phyloP scores from a whole-genome alignment of 2,888 invertebrate genomes.

The Acholoe squamosa region DNA sequence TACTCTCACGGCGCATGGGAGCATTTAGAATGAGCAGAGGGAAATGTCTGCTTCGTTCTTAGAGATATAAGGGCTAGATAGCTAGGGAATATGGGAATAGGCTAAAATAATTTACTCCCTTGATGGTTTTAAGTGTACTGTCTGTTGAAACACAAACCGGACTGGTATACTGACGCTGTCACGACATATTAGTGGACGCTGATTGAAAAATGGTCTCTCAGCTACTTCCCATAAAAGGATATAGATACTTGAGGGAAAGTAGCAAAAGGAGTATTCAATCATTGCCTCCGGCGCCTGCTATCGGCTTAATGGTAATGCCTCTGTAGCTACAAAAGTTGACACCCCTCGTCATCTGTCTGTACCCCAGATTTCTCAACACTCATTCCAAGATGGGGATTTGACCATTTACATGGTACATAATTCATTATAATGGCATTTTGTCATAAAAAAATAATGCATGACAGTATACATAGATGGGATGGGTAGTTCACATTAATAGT shows the following conservation, averaged over 20 bases:
- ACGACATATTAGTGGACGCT: background rate
- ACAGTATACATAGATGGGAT: too few relatives aligned
- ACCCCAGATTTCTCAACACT: background rate
- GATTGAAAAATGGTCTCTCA: background rate
- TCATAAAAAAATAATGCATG: too few relatives aligned
- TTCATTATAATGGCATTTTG: too few relatives aligned
- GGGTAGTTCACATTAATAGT: too few relatives aligned
- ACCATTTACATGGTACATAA: too few relatives aligned
- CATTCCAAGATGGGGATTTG: too few relatives aligned
- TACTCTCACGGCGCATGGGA: too few relatives aligned
- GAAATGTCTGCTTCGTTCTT: too few relatives aligned
- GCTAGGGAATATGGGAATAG: too few relatives aligned
- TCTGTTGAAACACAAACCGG: background rate
- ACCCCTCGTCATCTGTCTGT: background rate
- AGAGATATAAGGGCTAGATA: too few relatives aligned
- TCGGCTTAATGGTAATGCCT: constrained; percentile 17
- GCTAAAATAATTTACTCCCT: too few relatives aligned
- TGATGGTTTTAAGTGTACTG: background rate
- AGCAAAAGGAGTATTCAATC: background rate
- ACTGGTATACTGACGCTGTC: background rate
- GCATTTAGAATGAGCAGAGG: too few relatives aligned
- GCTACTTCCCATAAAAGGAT: constrained; percentile 37
- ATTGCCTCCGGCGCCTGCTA: background rate
- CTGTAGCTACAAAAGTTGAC: background rate
- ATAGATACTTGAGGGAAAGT: constrained; percentile 15